phyloP scores from a whole-genome alignment of 2,113 vertebrate genomes.

The Setophaga kirtlandii region DNA sequence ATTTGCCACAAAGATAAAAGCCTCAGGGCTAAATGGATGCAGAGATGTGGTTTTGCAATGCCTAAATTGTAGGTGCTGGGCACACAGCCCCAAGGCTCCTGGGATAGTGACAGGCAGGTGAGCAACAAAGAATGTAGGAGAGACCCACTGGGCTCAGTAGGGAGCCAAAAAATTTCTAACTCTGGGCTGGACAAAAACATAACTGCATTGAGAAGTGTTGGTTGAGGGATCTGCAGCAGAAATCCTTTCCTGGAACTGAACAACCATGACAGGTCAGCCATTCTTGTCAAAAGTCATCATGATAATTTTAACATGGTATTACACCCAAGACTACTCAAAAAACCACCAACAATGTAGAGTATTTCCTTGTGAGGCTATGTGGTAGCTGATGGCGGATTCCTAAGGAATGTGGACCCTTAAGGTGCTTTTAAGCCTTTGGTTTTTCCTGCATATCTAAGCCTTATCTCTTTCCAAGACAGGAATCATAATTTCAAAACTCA shows the following conservation, averaged over 20 bases:
- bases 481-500: neutral
- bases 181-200: neutral
- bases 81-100: slow-evolving; percentile 53
- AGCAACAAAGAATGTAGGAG: neutral
- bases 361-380: neutral
- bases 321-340: neutral
- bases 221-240: neutral
- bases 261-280: neutral
- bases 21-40: slow-evolving; percentile 56
- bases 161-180: neutral
- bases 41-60: slow-evolving; percentile 61
- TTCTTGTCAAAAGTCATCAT: neutral
- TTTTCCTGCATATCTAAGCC: neutral
- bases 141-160: neutral
- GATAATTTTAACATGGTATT: neutral
- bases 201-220: neutral
- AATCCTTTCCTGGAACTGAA: neutral
- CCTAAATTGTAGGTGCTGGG: slow-evolving; percentile 41
- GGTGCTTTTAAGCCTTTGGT: neutral
- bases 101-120: neutral
- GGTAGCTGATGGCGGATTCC: neutral
- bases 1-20: slow-evolving; percentile 50
- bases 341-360: neutral
- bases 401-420: fast-evolving
- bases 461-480: neutral